Conservation (phyloP, 2,113 vertebrate genomes). For the Malurus cyaneus region DNA sequence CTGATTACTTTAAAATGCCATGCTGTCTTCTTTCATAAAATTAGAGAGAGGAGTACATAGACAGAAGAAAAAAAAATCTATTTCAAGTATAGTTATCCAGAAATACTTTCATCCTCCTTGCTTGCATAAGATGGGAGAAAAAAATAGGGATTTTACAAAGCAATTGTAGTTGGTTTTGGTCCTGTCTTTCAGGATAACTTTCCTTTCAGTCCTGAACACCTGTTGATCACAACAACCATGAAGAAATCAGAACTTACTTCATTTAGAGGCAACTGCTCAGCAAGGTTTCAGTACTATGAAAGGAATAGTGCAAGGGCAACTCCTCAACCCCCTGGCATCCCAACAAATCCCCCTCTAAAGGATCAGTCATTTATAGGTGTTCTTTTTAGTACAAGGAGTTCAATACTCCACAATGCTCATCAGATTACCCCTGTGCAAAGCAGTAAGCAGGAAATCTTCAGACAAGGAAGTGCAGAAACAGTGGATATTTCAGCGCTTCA, state of each 20-base stretch:
- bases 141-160: not conserved
- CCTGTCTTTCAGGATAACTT: not conserved
- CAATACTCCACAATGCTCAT: not conserved
- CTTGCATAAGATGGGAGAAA: not conserved
- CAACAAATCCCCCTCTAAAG: not conserved
- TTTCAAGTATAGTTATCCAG: not conserved
- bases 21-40: not conserved
- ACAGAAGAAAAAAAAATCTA: not conserved
- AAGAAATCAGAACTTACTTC: not conserved
- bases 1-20: not conserved
- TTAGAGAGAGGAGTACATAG: not conserved
- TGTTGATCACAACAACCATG: not conserved
- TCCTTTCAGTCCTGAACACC: not conserved
- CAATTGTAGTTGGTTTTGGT: not conserved
- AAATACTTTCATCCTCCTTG: not conserved
- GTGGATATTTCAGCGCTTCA: accelerated
- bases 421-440: not conserved
- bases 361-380: not conserved
- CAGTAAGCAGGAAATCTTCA: not conserved
- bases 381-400: not conserved
- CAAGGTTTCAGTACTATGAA: not conserved
- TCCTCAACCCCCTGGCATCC: not conserved
- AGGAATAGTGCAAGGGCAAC: not conserved
- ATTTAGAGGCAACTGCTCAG: not conserved
- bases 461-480: not conserved